Evolutionary conservation across 2,888 invertebrate genomes (phyloP).

Genomic region (Cantharis nigra): DNA sequence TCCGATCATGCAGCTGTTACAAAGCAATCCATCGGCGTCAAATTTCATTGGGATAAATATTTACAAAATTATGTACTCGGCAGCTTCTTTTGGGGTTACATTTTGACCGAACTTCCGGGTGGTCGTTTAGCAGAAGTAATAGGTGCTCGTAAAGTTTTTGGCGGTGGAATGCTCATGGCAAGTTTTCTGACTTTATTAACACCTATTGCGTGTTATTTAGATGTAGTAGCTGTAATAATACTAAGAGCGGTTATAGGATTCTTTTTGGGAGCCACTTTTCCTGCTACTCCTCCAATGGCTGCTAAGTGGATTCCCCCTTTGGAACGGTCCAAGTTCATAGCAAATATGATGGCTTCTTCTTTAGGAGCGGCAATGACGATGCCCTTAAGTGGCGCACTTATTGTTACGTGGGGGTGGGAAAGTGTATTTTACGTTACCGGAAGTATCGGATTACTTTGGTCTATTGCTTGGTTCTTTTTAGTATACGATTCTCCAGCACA

Average conservation of each 20-base stretch:
- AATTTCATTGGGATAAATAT: slow-evolving; percentile 78
- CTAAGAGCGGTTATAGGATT: slow-evolving; percentile 66
- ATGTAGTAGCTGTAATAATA: slow-evolving; percentile 71
- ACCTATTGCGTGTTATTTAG: slow-evolving; percentile 73
- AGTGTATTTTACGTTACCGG: slow-evolving; percentile 89
- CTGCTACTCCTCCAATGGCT: slow-evolving; percentile 90
- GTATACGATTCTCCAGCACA: slow-evolving; percentile 81
- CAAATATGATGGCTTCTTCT: slow-evolving; percentile 91
- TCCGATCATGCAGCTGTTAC: background rate
- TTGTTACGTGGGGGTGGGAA: slow-evolving; percentile 83
- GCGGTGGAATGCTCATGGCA: slow-evolving; percentile 82
- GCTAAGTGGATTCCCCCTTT: slow-evolving; percentile 93
- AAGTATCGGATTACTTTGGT: slow-evolving; percentile 78
- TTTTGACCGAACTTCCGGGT: slow-evolving; percentile 86
- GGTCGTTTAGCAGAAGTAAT: slow-evolving; percentile 82
- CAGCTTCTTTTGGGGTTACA: slow-evolving; percentile 92
- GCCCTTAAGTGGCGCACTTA: slow-evolving; percentile 84
- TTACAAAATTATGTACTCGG: slow-evolving; percentile 82
- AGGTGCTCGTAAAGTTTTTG: slow-evolving; percentile 83
- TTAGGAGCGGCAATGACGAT: slow-evolving; percentile 90
- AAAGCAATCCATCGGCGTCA: slow-evolving; percentile 43
- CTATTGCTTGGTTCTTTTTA: slow-evolving; percentile 77
- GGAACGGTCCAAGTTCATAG: slow-evolving; percentile 91
- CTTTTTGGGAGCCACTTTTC: slow-evolving; percentile 83
- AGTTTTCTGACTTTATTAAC: slow-evolving; percentile 81